Evolutionary conservation across 2,797 vertebrate species (phyloP).

Genomic region (Pyrocephalus nanus): DNA sequence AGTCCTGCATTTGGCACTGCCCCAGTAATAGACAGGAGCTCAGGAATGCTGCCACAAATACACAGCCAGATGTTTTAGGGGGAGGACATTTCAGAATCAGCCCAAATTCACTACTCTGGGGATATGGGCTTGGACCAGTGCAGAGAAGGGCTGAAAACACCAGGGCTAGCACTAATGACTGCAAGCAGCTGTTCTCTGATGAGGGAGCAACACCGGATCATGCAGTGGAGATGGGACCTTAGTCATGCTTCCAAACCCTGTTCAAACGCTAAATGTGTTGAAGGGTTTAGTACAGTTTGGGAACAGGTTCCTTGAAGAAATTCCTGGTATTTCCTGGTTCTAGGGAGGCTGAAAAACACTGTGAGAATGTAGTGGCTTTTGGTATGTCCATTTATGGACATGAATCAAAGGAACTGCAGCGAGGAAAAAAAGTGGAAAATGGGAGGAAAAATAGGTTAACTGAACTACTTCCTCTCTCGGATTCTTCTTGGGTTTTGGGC

Average conservation of each 20-base stretch:
- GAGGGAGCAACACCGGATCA: neutral
- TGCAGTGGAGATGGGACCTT: neutral
- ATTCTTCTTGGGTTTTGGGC: constrained; percentile 65
- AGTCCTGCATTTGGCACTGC: neutral
- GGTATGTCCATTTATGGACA: constrained; percentile 74
- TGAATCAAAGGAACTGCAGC: constrained; percentile 65
- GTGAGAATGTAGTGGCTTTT: constrained; percentile 65
- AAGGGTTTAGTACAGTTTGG: constrained; percentile 43
- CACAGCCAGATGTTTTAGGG: neutral
- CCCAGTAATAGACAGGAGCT: neutral
- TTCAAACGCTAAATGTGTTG: neutral
- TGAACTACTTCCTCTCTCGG: constrained; percentile 66
- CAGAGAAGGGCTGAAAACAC: neutral
- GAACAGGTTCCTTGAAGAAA: constrained; percentile 69
- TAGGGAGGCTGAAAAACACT: constrained; percentile 65
- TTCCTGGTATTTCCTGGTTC: constrained; percentile 71
- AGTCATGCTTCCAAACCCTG: constrained; percentile 23
- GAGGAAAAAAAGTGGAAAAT: constrained; percentile 71
- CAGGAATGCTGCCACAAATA: neutral
- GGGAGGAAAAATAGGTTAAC: constrained; percentile 68
- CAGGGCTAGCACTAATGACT: neutral
- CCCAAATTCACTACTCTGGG: neutral
- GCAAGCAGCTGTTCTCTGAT: neutral
- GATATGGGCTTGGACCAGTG: neutral
- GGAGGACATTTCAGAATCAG: neutral